Evolutionary conservation across 2,113 vertebrate genomes (phyloP).

Genomic region (Xyliphius kryptos): DNA sequence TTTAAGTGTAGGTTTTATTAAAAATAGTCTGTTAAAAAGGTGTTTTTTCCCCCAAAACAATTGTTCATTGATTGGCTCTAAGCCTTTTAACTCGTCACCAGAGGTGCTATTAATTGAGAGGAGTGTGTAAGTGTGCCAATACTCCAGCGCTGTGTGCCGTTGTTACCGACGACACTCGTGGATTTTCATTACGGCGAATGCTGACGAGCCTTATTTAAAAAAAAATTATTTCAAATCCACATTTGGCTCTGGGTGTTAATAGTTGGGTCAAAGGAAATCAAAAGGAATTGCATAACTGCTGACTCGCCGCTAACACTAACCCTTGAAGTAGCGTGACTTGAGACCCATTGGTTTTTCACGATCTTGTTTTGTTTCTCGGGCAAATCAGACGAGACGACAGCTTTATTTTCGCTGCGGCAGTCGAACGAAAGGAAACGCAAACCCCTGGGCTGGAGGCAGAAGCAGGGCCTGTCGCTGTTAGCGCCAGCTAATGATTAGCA

Average conservation of each 20-base stretch:
- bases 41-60: too few species aligned
- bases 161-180: neutral
- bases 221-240: constrained; percentile 28
- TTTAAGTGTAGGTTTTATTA: too few species aligned
- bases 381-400: neutral
- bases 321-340: neutral
- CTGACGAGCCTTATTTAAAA: neutral
- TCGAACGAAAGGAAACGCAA: neutral
- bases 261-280: constrained; percentile 6
- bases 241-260: neutral
- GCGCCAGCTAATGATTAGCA: constrained; percentile 35
- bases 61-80: too few species aligned
- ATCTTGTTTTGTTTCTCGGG: neutral
- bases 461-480: neutral
- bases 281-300: neutral
- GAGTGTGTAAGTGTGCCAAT: too few species aligned
- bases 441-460: neutral
- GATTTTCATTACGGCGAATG: neutral
- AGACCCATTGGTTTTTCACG: constrained; percentile 1
- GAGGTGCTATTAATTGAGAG: too few species aligned
- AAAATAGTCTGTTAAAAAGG: too few species aligned
- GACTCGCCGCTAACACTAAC: neutral
- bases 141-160: too few species aligned
- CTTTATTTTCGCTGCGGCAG: neutral
- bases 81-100: too few species aligned